These are phyloP conservation scores for Zaprionus obscuricornis DNA, from an alignment of 2,888 invertebrate species.

Conservation along the genomic window DNA sequence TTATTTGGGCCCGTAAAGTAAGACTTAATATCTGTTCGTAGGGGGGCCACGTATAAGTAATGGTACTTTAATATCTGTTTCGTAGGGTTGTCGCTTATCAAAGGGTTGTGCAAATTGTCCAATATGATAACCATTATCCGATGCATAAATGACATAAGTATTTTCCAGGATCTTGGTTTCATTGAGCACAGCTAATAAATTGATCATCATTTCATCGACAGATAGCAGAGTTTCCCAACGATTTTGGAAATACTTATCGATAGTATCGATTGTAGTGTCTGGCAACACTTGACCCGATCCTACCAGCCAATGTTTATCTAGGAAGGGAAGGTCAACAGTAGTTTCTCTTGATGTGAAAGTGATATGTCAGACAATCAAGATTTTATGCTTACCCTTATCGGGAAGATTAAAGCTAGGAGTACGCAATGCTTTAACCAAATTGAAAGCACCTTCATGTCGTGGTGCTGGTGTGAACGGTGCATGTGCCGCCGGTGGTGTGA, in stretches of 20 bases:
- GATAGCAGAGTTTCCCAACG: constrained; percentile 92
- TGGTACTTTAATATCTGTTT: constrained; percentile 94
- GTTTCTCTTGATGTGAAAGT: too few species aligned
- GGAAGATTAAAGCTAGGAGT: constrained; percentile 88
- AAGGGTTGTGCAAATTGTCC: constrained; percentile 94
- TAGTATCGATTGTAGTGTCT: constrained; percentile 84
- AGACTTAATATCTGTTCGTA: too few species aligned
- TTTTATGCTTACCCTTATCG: constrained; percentile 58
- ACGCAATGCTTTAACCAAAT: constrained; percentile 86
- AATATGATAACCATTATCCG: constrained; percentile 96
- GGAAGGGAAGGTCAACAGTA: constrained; percentile 41
- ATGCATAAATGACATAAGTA: constrained; percentile 93
- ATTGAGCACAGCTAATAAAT: constrained; percentile 86
- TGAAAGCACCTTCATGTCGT: constrained; percentile 87
- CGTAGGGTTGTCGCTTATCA: constrained; percentile 96
- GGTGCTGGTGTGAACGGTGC: constrained; percentile 93
- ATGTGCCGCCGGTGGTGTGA: constrained; percentile 95
- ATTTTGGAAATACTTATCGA: constrained; percentile 89
- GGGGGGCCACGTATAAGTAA: constrained; percentile 90
- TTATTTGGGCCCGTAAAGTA: too few species aligned
- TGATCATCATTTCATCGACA: constrained; percentile 92
- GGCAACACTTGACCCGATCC: constrained; percentile 86
- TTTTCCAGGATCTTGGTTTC: constrained; percentile 86
- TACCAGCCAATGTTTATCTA: constrained; percentile 95
- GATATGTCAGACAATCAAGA: too few species aligned